Conservation (phyloP, 2,888 invertebrate genomes). For the Plemyria rubiginata region DNA sequence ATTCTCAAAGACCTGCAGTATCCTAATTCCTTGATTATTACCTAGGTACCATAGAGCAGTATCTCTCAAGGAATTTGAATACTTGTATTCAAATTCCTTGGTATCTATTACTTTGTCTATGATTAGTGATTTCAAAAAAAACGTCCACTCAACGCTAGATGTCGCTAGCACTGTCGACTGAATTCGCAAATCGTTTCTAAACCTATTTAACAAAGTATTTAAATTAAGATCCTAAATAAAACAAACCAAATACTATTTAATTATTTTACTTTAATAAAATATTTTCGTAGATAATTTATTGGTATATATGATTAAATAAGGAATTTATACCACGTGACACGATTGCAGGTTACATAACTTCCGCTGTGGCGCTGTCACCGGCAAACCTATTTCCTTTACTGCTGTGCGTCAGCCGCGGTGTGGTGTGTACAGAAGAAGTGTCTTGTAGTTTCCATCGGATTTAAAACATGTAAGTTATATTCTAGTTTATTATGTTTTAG, state of each 20-base stretch:
- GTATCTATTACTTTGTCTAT: too few species aligned
- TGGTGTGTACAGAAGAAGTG: conserved; percentile 69
- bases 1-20: too few species aligned
- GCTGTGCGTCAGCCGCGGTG: conserved; percentile 80
- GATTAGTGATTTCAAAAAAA: too few species aligned
- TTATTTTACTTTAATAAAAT: not conserved
- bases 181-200: not conserved
- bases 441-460: conserved; percentile 71
- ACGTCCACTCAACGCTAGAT: conserved; percentile 8
- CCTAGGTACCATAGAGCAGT: too few species aligned
- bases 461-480: conserved; percentile 76
- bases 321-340: conserved; percentile 58
- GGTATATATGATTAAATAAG: not conserved
- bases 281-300: not conserved
- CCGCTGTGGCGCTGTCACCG: conserved; percentile 69
- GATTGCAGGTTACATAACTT: conserved; percentile 73
- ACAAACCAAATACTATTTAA: not conserved
- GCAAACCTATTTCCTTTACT: conserved; percentile 71
- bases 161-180: not conserved
- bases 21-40: too few species aligned
- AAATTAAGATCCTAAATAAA: not conserved
- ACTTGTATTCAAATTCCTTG: too few species aligned
- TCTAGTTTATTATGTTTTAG: conserved; percentile 1
- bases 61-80: too few species aligned
- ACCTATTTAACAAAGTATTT: not conserved